Conservation (phyloP, 2,888 invertebrate species). For the Synergus japonicus region DNA sequence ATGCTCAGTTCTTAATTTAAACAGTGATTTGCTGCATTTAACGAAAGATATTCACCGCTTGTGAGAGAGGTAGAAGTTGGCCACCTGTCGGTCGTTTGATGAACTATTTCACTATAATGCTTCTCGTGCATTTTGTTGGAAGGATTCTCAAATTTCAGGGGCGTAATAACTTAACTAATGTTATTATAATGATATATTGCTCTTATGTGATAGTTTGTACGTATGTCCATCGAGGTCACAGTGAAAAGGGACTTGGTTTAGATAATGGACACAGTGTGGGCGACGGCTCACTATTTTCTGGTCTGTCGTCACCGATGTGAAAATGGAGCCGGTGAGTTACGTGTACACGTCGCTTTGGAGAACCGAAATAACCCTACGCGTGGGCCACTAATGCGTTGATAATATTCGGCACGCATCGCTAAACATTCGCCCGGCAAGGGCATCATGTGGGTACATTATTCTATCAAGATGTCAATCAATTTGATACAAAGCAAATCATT, state of each 20-base stretch:
- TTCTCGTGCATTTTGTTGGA: neutral
- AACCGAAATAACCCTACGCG: conserved; percentile 54
- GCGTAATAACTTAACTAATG: neutral
- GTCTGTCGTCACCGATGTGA: conserved; percentile 54
- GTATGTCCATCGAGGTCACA: conserved; percentile 47
- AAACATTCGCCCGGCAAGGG: conserved; percentile 1
- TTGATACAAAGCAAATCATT: neutral
- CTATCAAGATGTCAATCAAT: neutral
- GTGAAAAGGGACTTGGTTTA: conserved; percentile 53
- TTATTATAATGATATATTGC: neutral
- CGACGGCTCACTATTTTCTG: conserved; percentile 56
- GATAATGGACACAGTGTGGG: conserved; percentile 55
- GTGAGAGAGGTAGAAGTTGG: neutral
- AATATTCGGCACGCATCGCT: conserved; percentile 44
- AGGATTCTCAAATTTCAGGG: neutral
- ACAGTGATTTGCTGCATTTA: conserved; percentile 4
- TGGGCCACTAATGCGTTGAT: conserved; percentile 50
- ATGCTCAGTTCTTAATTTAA: conserved; percentile 15
- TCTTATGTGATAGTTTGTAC: conserved; percentile 42
- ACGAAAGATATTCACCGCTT: neutral
- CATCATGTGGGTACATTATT: neutral
- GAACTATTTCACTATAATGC: neutral
- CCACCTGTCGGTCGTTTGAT: neutral
- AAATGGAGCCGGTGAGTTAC: conserved; percentile 48
- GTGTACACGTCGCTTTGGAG: conserved; percentile 42